Evolutionary conservation across 2,888 invertebrate species (phyloP).

Genomic region (Smittia sp.): DNA sequence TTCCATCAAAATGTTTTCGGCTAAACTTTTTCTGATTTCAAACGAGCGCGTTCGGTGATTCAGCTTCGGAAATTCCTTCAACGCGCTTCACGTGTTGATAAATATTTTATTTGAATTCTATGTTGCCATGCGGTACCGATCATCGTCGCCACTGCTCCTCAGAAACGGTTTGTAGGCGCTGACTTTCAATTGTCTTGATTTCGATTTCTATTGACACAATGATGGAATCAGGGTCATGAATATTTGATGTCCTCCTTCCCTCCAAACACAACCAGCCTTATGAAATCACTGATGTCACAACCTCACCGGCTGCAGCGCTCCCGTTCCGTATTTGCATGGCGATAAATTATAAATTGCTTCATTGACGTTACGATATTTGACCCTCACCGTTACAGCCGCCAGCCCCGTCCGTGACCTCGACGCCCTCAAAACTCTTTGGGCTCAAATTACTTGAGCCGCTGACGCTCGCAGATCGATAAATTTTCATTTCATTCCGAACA

Average conservation of each 20-base stretch:
- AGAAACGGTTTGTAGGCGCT: no score
- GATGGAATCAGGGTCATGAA: background rate
- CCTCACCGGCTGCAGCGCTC: background rate
- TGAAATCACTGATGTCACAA: background rate
- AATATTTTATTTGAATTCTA: no score
- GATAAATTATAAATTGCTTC: background rate
- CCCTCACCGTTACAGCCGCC: background rate
- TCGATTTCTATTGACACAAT: background rate
- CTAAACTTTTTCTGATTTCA: background rate
- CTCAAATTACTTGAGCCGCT: slow-evolving; percentile 9
- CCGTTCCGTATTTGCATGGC: background rate
- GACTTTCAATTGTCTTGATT: no score
- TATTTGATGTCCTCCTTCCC: background rate
- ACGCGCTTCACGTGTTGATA: no score
- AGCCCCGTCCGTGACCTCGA: background rate
- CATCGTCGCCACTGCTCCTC: no score
- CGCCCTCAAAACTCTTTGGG: background rate
- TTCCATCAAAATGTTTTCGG: background rate
- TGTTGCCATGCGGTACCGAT: no score
- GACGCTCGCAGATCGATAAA: background rate
- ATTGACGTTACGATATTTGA: background rate
- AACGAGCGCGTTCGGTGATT: no score
- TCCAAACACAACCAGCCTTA: background rate
- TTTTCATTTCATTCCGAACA: slow-evolving; percentile 15
- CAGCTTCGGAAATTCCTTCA: no score